A percentile compares a stretch with the other conserved stretches of the same genome.
phyloP scores from a whole-genome alignment of 2,888 invertebrate genomes.

The Ochropleura leucogaster region DNA sequence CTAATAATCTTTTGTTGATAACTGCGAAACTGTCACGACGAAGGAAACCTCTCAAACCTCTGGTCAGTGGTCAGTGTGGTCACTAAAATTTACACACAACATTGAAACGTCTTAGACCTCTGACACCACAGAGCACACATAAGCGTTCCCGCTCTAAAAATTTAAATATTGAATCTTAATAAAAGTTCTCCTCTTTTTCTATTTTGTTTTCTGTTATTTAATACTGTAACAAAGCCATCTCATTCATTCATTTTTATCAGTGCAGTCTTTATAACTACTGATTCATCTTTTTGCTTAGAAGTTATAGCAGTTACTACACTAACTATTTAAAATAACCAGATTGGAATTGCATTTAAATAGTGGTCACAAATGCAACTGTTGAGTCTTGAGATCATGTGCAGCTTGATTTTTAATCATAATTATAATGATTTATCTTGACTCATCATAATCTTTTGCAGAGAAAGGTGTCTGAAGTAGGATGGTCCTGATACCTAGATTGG shows the following conservation, averaged over 20 bases:
- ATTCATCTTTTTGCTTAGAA: not conserved
- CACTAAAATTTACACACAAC: not conserved
- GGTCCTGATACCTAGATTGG: no score
- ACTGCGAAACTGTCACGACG: constrained; percentile 31
- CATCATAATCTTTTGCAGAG: no score
- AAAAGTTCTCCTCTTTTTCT: not conserved
- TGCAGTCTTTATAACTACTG: not conserved
- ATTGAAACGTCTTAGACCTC: not conserved
- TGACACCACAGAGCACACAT: not conserved
- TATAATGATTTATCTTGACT: no score
- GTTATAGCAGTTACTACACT: no score
- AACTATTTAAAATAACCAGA: not conserved
- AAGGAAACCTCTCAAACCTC: not conserved
- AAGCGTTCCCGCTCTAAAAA: not conserved
- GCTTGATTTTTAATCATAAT: no score
- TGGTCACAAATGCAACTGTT: no score
- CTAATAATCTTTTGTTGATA: constrained; percentile 3
- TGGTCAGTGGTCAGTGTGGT: no score
- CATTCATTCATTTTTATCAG: not conserved
- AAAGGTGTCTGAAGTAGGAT: no score
- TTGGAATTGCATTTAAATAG: not conserved
- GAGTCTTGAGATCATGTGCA: no score
- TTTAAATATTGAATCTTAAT: not conserved
- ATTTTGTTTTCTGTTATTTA: not conserved
- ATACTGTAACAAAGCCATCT: no score